Evolutionary conservation across 2,888 invertebrate species (phyloP).

Genomic region (Ceraclea dissimilis): DNA sequence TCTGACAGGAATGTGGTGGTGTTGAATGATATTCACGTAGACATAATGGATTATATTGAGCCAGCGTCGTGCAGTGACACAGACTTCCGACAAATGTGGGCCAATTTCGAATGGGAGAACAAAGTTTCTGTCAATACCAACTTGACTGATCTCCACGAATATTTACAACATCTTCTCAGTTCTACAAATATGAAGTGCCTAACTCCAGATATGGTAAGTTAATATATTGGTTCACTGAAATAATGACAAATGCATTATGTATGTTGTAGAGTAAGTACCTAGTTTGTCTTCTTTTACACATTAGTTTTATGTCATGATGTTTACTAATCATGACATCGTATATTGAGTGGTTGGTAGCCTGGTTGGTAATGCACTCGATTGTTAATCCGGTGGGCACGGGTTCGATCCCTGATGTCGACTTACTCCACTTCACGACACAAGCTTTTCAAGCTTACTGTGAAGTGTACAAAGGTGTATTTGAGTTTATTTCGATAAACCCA

Average conservation of each 20-base stretch:
- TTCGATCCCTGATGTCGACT: no score
- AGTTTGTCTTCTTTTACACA: neutral
- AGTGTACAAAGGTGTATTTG: no score
- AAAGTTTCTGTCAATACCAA: conserved; percentile 95
- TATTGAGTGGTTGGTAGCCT: no score
- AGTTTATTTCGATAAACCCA: no score
- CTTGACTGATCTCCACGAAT: conserved; percentile 86
- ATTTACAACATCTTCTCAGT: conserved; percentile 82
- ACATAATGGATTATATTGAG: conserved; percentile 99
- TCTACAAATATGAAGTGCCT: conserved; percentile 99
- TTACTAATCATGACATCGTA: no score
- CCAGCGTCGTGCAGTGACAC: conserved; percentile 90
- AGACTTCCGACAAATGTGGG: conserved; percentile 99
- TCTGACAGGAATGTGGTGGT: conserved; percentile 96
- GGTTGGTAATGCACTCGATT: no score
- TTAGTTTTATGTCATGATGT: no score
- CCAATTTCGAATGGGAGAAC: conserved; percentile 99
- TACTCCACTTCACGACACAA: no score
- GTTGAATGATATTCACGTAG: conserved; percentile 97
- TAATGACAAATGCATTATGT: neutral
- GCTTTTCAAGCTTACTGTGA: no score
- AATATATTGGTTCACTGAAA: neutral
- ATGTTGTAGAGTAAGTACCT: neutral
- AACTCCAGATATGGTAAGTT: conserved; percentile 82
- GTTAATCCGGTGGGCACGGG: no score